Evolutionary conservation across 2,113 vertebrate species (phyloP).

Genomic region (Alexandromys fortis): DNA sequence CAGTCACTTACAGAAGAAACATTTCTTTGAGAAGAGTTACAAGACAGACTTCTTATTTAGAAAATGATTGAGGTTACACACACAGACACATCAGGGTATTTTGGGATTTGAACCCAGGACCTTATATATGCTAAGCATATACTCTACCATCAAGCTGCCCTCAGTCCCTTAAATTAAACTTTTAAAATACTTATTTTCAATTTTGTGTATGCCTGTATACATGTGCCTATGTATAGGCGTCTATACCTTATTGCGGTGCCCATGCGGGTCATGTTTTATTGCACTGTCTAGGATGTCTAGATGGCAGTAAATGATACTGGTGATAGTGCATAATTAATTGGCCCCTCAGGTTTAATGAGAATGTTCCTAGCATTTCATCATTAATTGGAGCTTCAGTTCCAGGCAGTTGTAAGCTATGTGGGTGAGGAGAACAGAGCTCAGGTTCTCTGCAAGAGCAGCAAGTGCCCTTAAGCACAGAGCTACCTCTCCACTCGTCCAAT

Average conservation of each 20-base stretch:
- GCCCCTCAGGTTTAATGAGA: slow-evolving; percentile 15
- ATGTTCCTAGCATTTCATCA: not conserved
- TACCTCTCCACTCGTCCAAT: too few relatives aligned
- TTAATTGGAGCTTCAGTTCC: not conserved
- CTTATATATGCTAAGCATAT: not conserved
- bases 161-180: not conserved
- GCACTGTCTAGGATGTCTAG: not conserved
- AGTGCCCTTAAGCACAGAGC: not conserved
- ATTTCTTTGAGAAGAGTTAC: slow-evolving; percentile 33
- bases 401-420: not conserved
- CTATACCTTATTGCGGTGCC: not conserved
- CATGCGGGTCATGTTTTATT: not conserved
- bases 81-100: not conserved
- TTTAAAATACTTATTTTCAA: not conserved
- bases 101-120: not conserved
- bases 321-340: slow-evolving; percentile 3
- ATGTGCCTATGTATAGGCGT: not conserved
- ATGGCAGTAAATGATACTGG: not conserved
- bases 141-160: not conserved
- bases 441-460: not conserved
- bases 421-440: not conserved
- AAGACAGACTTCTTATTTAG: not conserved
- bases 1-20: not conserved
- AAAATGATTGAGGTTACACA: not conserved
- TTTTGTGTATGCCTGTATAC: not conserved